A percentile compares a stretch with the other conserved stretches of the same genome.
Conservation (phyloP, 2,797 vertebrate genomes). For the Paratrypauchen microcephalus region DNA sequence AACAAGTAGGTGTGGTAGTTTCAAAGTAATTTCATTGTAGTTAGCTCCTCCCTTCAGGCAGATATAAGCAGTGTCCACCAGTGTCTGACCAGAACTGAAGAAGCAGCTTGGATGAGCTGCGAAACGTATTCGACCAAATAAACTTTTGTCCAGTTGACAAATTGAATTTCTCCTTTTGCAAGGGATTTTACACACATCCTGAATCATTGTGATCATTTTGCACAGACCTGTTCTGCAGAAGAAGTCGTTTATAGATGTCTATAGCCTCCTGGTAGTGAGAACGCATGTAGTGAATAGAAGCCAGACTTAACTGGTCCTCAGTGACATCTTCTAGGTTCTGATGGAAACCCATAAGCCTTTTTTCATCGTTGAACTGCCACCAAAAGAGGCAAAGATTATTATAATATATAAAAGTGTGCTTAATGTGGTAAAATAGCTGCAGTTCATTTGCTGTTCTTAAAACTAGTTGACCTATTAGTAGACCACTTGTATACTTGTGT, state of each 20-base stretch:
- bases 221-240: conserved; percentile 88
- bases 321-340: conserved; percentile 96
- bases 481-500: not conserved
- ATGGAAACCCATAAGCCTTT: conserved; percentile 95
- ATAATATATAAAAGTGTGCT: not conserved
- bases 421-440: not conserved
- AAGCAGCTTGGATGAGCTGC: too few species aligned
- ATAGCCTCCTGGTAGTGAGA: conserved; percentile 98
- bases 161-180: too few species aligned
- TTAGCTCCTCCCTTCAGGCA: too few species aligned
- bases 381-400: not conserved
- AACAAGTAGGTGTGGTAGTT: too few species aligned
- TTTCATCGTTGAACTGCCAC: conserved; percentile 92
- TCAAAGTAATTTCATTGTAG: too few species aligned
- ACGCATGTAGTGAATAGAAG: conserved; percentile 98
- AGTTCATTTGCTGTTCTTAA: not conserved
- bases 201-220: not conserved
- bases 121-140: too few species aligned
- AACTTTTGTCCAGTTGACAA: too few species aligned
- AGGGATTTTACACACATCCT: not conserved
- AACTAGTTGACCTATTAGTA: not conserved
- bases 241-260: conserved; percentile 95
- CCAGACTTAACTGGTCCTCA: conserved; percentile 96
- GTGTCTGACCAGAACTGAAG: too few species aligned
- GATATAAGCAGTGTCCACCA: too few species aligned